Base-by-base conservation (phyloP, 2,113 vertebrate genomes). In the Sylvilagus bachmani region DNA sequence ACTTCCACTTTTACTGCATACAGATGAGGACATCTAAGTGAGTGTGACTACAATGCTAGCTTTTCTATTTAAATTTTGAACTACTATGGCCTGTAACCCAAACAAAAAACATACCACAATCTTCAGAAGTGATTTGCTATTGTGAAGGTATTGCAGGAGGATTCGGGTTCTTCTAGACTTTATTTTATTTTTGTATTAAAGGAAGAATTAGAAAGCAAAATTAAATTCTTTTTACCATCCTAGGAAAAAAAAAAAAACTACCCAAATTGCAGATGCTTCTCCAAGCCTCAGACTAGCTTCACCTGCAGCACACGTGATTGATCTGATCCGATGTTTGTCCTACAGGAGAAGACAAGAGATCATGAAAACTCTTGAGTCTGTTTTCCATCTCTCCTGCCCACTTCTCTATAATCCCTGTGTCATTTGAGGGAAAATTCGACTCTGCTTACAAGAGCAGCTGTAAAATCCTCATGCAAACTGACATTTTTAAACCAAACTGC, bases 401-500 rank as follows among this genome's bases (percentile, higher is more conserved):
- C 38, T 70, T 94, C 49, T 91, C 80, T 81, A 19, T 49, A 58
- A 78, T 86, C 21, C 69, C 25, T 90, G 4, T 36, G 36, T 81
- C 82, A 86, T 66, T 51, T 85, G 53, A 96, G 51, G 49, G 31
- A 75, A 95, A 90, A 81, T 80, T 90, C 77, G 53, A 66, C 27
- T 90, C 31, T 49, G 49, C 19, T 92, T 75, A 93, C 17, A 86
- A 90, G 77, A 71, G 82, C 69, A 86, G 69, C 38, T 64, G 4
- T 70, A 79, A 89, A 89, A 90, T 74, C 51, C 88, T 94, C 90
- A 93, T 85, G 64, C 53, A 38, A 94, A 86, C 55, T 74, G 89
- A 82, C 64, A 84, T 89, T 83, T 91, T 93, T 6, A 94, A 97
- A 84, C 70, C 84, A 91, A 91, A 94, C 62, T 78, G n/a, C n/a